A percentile compares a stretch with the other conserved stretches of the same genome.
Conservation (phyloP, 1,140 invertebrate genomes). For the Drosophila aff. region DNA sequence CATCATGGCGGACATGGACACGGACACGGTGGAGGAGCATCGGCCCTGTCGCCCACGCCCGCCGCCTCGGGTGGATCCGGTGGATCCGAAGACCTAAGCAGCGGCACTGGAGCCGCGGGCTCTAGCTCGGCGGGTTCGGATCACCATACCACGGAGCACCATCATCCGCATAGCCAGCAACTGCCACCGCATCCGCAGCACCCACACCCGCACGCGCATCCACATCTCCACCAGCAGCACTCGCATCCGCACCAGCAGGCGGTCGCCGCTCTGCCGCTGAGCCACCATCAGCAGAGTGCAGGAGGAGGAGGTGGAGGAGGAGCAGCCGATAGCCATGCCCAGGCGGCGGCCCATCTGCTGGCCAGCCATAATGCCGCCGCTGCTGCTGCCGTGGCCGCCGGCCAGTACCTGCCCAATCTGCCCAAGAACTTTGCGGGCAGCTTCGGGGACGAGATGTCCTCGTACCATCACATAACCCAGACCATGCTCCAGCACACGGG, state of each 20-base stretch:
- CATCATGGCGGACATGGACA: conserved; percentile 27
- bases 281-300: conserved; percentile 45
- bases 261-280: conserved; percentile 30
- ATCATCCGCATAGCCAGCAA: conserved; percentile 35
- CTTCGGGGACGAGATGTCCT: conserved; percentile 80
- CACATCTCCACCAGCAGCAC: conserved; percentile 48
- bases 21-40: conserved; percentile 36
- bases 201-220: conserved; percentile 32
- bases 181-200: conserved; percentile 30
- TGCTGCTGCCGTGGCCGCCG: conserved; percentile 74
- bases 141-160: conserved; percentile 64
- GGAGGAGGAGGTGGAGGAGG: conserved; percentile 13
- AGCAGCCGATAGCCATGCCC: conserved; percentile 57
- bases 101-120: conserved; percentile 5
- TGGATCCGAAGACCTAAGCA: conserved; percentile 33
- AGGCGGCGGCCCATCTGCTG: conserved; percentile 77
- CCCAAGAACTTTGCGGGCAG: conserved; percentile 76
- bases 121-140: conserved; percentile 26
- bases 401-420: conserved; percentile 73
- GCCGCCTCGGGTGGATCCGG: conserved; percentile 23
- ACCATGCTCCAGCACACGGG: conserved; percentile 79
- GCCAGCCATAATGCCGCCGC: conserved; percentile 80
- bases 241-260: conserved; percentile 44
- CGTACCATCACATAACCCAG: conserved; percentile 82
- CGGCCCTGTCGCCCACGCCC: conserved; percentile 61